Percentiles rank a stretch among this genome's conserved stretches.
phyloP scores from a whole-genome alignment of 2,113 vertebrate species.

The Odontophorus gujanensis region DNA sequence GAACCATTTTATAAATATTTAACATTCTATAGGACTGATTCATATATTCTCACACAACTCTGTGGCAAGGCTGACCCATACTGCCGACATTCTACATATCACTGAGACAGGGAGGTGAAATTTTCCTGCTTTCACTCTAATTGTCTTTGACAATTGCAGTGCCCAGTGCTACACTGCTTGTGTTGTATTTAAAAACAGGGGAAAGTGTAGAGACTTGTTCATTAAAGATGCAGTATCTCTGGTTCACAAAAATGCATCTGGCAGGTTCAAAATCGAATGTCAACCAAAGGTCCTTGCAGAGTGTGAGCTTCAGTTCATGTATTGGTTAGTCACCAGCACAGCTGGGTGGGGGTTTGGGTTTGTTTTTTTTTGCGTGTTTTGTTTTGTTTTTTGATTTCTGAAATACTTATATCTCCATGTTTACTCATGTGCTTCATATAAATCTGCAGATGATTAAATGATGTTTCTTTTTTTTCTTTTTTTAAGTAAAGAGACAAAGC shows the following conservation, averaged over 20 bases:
- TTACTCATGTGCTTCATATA: conserved; percentile 78
- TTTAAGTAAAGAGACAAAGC: conserved; percentile 66
- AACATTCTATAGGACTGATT: conserved; percentile 86
- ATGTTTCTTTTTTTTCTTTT: background rate
- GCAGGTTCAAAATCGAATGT: conserved; percentile 88
- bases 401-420: conserved; percentile 74
- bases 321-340: conserved; percentile 81
- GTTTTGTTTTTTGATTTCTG: conserved; percentile 67
- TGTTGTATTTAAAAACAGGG: conserved; percentile 86
- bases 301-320: conserved; percentile 81
- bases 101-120: conserved; percentile 85
- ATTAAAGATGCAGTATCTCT: conserved; percentile 87
- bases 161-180: conserved; percentile 82
- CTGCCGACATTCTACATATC: conserved; percentile 86
- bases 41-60: conserved; percentile 85
- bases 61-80: conserved; percentile 85
- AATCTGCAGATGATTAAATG: conserved; percentile 71
- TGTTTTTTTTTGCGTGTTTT: background rate
- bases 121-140: conserved; percentile 85
- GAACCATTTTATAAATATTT: conserved; percentile 86
- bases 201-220: conserved; percentile 85
- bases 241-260: conserved; percentile 86
- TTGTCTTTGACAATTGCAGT: conserved; percentile 87
- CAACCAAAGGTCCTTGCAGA: conserved; percentile 85
- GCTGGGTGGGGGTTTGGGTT: conserved; percentile 38